Evolutionary conservation across 2,888 invertebrate genomes (phyloP).

Genomic region (Spialia ferax): DNA sequence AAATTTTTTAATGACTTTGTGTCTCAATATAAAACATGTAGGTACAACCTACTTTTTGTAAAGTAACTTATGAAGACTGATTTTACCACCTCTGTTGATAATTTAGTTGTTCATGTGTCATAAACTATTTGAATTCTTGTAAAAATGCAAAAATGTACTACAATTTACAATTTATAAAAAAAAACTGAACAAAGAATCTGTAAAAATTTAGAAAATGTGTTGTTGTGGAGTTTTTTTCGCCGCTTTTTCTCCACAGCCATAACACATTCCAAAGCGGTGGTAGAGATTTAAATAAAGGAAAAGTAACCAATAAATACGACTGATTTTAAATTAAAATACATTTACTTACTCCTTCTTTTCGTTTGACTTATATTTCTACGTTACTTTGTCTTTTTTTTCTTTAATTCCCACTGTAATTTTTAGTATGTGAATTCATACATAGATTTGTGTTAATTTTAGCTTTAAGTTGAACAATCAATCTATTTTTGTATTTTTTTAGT

Average conservation of each 20-base stretch:
- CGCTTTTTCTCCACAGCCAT: slow-evolving; percentile 78
- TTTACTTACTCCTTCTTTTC: not conserved
- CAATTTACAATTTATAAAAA: not conserved
- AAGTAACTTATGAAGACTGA: too few relatives aligned
- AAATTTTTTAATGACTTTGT: too few relatives aligned
- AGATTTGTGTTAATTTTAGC: too few relatives aligned
- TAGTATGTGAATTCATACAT: not conserved
- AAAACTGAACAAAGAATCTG: not conserved
- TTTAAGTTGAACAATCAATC: not conserved
- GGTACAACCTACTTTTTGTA: too few relatives aligned
- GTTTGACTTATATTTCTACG: not conserved
- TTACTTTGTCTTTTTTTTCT: not conserved
- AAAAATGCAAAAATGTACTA: too few relatives aligned
- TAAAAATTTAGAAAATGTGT: slow-evolving; percentile 39
- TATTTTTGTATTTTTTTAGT: not conserved
- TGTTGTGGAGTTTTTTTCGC: slow-evolving; percentile 76
- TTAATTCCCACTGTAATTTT: not conserved
- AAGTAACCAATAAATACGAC: not conserved
- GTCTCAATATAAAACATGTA: too few relatives aligned
- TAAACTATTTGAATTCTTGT: too few relatives aligned
- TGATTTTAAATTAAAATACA: not conserved
- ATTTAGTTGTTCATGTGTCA: too few relatives aligned
- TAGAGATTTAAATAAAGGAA: slow-evolving; percentile 43
- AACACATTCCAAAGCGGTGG: slow-evolving; percentile 73
- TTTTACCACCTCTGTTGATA: too few relatives aligned